Evolutionary conservation across 2,888 invertebrate genomes (phyloP).

Genomic region (Drosophila differens): DNA sequence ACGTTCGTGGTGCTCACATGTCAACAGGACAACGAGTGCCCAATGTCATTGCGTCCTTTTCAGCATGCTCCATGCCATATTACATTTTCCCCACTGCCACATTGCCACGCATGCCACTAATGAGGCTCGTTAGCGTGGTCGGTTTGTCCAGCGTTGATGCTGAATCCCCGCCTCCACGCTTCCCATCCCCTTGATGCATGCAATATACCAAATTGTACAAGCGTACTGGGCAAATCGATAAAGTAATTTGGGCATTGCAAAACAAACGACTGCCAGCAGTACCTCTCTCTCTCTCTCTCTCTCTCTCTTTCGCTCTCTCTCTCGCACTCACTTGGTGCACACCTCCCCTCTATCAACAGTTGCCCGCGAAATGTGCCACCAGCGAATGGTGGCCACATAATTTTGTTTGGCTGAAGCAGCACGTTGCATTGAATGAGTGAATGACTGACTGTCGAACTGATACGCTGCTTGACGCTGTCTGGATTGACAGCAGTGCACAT

Average conservation of each 20-base stretch:
- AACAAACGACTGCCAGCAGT: conserved; percentile 54
- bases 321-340: not conserved
- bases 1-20: conserved; percentile 61
- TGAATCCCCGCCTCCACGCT: not conserved
- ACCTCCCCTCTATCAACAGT: not conserved
- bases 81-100: conserved; percentile 32
- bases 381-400: conserved; percentile 69
- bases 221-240: conserved; percentile 77
- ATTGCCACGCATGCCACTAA: conserved; percentile 74
- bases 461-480: conserved; percentile 11
- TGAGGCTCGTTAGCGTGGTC: conserved; percentile 78
- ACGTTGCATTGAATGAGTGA: conserved; percentile 40
- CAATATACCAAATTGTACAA: conserved; percentile 78
- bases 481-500: conserved; percentile 4
- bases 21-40: conserved; percentile 35
- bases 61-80: conserved; percentile 29
- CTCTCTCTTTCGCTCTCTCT: too few relatives aligned
- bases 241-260: conserved; percentile 75
- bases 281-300: not conserved
- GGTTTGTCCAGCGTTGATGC: conserved; percentile 38
- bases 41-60: conserved; percentile 20
- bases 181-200: conserved; percentile 61
- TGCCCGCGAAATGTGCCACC: conserved; percentile 54
- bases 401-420: conserved; percentile 72
- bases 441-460: conserved; percentile 23